Evolutionary conservation across 2,888 invertebrate species (phyloP).

Genomic region (Orthosia cruda): DNA sequence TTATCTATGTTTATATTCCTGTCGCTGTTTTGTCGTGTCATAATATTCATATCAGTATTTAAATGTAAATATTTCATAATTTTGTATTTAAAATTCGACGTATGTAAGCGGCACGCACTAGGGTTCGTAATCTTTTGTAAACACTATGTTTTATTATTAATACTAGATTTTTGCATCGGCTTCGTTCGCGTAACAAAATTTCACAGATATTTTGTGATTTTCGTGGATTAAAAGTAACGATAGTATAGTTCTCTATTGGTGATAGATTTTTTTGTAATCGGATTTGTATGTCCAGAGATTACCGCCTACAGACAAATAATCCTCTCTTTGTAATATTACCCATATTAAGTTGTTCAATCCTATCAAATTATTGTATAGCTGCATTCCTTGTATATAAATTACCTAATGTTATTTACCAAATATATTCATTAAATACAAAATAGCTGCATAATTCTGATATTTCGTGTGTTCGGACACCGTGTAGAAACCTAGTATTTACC

Average conservation of each 20-base stretch:
- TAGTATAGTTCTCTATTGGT: too few species aligned
- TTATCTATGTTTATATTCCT: conserved; percentile 54
- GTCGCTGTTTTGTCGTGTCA: conserved; percentile 47
- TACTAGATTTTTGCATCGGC: too few species aligned
- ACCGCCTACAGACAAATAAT: not conserved
- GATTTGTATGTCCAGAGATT: too few species aligned
- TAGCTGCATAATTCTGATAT: conserved; percentile 23
- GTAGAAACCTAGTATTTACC: conserved; percentile 25
- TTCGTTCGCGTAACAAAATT: too few species aligned
- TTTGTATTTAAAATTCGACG: conserved; percentile 44
- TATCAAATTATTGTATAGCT: not conserved
- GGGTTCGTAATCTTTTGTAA: conserved; percentile 8
- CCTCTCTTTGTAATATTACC: too few species aligned
- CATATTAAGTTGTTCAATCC: not conserved
- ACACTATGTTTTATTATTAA: not conserved
- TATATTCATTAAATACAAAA: conserved; percentile 32
- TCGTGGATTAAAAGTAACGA: too few species aligned
- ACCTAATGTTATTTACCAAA: conserved; percentile 3
- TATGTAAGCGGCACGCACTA: conserved; percentile 30
- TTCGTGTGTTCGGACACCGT: conserved; percentile 8
- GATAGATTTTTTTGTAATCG: too few species aligned
- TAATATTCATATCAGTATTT: conserved; percentile 49
- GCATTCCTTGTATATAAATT: conserved; percentile 9
- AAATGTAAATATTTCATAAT: conserved; percentile 36
- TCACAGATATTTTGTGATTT: too few species aligned